A percentile compares a stretch with the other conserved stretches of the same genome.
Conservation (phyloP, 1,140 invertebrate genomes). For the Proctacanthus coquilletti region DNA sequence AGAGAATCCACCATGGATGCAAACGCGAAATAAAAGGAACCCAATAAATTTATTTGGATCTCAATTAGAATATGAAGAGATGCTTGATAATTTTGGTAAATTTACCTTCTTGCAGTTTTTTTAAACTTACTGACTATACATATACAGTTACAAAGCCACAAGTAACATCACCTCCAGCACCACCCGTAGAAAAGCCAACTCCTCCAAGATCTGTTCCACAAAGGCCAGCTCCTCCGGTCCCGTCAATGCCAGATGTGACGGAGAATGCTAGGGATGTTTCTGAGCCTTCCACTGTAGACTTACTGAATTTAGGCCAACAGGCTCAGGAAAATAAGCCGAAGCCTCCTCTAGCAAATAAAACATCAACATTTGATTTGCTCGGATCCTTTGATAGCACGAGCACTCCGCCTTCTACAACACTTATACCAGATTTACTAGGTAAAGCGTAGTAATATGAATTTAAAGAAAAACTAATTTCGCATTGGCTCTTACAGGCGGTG, state of each 20-base stretch:
- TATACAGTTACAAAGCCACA: conserved; percentile 24
- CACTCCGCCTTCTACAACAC: too few relatives aligned
- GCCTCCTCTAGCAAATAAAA: too few relatives aligned
- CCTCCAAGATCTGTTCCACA: not conserved
- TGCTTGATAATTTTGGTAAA: conserved; percentile 58
- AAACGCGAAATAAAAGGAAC: conserved; percentile 38
- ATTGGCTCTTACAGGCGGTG: too few relatives aligned
- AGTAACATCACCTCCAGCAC: not conserved
- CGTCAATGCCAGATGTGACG: conserved; percentile 22
- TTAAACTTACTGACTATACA: too few relatives aligned
- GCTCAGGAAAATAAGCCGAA: too few relatives aligned
- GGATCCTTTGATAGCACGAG: conserved; percentile 35
- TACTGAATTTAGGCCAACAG: conserved; percentile 36
- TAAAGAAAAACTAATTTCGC: not conserved
- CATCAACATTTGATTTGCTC: conserved; percentile 52
- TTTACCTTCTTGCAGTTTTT: not conserved
- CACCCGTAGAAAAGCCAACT: conserved; percentile 12
- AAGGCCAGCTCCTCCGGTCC: not conserved
- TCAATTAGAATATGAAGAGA: conserved; percentile 68
- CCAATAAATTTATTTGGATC: conserved; percentile 58
- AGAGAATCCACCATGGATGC: conserved; percentile 60
- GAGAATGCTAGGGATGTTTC: conserved; percentile 18
- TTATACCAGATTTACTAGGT: conserved; percentile 20
- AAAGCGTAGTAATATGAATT: conserved; percentile 3
- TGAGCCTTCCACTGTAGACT: conserved; percentile 25